Evolutionary conservation across 2,113 vertebrate genomes (phyloP), one percentile per base, ranked within the genome.

Genomic region (Pterocles gutturalis): DNA sequence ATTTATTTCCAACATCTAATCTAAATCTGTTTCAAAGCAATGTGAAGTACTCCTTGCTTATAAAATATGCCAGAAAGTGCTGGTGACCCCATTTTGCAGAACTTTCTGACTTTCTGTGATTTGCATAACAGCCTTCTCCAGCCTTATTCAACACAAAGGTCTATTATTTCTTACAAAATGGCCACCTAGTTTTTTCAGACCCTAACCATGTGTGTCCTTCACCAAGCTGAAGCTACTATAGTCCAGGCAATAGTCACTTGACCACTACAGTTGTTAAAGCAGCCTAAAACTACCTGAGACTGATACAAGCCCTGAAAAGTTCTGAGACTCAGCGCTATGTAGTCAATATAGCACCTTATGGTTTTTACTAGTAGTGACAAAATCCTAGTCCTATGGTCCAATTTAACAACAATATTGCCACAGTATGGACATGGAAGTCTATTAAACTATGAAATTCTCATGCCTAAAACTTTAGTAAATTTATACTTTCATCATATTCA

Each of bases 271-370:
- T 28, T 71, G 20, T 26, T n/a, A 53, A 64, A 77, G 25, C 15
- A 75, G 34, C 4, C 13, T 77, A 70, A 83, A 77, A 62, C 20
- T 38, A 34, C 16, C 28, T 64, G 43, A 80, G 11, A 58, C 5
- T 54, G 26, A 65, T 43, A 58, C 2, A 54, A 38, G 8, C 14
- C 28, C 31, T 67, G 41, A 72, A 43, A 65, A 64, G n/a, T 15
- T 36, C 7, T 3, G 15, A 72, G 14, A 38, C 19, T 2, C 5
- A 58, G 24, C 0, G 2, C 33, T 87, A 26, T 21, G 5, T 9
- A 22, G 22, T 31, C 4, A 22, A 17, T 41, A 61, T 4, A 51
- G 11, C 7, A 4, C 5, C 51, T 80, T 7, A 22, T n/a, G 4
- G 1, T 36, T 87, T 93, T 71, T 31, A 31, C 11, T 57, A 28